Conservation (phyloP, 2,888 invertebrate species). For the Perithous albicinctus region DNA sequence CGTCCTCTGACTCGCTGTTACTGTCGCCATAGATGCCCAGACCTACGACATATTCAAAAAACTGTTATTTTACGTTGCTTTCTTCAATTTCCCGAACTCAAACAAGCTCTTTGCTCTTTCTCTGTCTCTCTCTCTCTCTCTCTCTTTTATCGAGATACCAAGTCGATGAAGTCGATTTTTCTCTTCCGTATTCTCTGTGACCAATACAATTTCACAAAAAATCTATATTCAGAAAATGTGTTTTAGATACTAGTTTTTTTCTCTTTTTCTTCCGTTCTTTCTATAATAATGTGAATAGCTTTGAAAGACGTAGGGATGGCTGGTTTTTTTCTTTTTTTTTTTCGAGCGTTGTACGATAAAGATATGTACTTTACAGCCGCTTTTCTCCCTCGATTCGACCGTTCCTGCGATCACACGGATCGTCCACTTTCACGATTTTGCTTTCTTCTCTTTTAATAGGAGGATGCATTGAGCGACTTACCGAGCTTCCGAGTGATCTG, state of each 20-base stretch:
- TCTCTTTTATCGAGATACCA: neutral
- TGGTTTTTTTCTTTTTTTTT: conserved; percentile 20
- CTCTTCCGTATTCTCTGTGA: conserved; percentile 1
- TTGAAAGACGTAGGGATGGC: conserved; percentile 25
- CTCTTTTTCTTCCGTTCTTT: neutral
- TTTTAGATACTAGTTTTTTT: conserved; percentile 1
- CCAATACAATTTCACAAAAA: conserved; percentile 10
- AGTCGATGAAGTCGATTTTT: conserved; percentile 24
- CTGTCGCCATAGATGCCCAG: conserved; percentile 94
- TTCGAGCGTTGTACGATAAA: conserved; percentile 10
- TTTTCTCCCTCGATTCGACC: conserved; percentile 45
- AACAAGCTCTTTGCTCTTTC: neutral
- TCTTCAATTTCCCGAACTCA: conserved; percentile 3
- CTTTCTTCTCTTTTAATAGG: conserved; percentile 53
- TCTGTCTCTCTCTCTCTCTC: neutral
- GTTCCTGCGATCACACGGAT: conserved; percentile 56
- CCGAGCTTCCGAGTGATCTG: conserved; percentile 96
- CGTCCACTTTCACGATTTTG: conserved; percentile 6
- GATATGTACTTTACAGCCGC: conserved; percentile 11
- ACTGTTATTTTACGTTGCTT: conserved; percentile 29
- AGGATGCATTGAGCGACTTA: conserved; percentile 87
- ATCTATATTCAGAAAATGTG: conserved; percentile 7
- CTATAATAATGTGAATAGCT: conserved; percentile 17
- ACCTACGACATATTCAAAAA: conserved; percentile 87
- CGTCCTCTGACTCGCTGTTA: conserved; percentile 86